phyloP scores from a whole-genome alignment of 2,113 vertebrate genomes.

The Perognathus longimembris region DNA sequence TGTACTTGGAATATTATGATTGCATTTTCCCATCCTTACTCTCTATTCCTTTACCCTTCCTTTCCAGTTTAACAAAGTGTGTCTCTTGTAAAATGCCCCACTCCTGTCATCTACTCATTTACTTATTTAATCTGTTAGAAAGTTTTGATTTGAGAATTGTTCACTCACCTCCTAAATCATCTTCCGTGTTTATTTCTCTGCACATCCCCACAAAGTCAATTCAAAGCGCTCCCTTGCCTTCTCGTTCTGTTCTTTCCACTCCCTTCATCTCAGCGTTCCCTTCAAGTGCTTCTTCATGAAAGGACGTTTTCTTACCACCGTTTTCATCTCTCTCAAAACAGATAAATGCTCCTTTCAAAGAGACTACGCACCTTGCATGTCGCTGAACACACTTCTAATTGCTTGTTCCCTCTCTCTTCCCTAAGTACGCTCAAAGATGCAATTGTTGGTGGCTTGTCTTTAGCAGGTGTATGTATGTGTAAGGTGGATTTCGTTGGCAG shows the following conservation, averaged over 20 bases:
- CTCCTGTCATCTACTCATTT: neutral
- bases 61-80: too few relatives aligned
- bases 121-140: neutral
- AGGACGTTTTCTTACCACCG: neutral
- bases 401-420: neutral
- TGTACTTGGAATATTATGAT: too few relatives aligned
- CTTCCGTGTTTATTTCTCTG: neutral
- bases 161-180: rapidly evolving
- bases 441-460: neutral
- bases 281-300: neutral
- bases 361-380: neutral
- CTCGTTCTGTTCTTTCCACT: too few relatives aligned
- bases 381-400: neutral
- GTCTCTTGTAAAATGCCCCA: neutral
- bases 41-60: too few relatives aligned
- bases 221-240: rapidly evolving
- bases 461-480: neutral
- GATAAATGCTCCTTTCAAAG: neutral
- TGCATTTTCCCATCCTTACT: too few relatives aligned
- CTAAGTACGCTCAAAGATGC: neutral
- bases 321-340: neutral
- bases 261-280: neutral
- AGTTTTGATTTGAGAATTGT: neutral
- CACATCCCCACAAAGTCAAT: rapidly evolving
- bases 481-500: too few relatives aligned